Conservation (phyloP, 2,888 invertebrate genomes). For the Agonopterix heracliana region DNA sequence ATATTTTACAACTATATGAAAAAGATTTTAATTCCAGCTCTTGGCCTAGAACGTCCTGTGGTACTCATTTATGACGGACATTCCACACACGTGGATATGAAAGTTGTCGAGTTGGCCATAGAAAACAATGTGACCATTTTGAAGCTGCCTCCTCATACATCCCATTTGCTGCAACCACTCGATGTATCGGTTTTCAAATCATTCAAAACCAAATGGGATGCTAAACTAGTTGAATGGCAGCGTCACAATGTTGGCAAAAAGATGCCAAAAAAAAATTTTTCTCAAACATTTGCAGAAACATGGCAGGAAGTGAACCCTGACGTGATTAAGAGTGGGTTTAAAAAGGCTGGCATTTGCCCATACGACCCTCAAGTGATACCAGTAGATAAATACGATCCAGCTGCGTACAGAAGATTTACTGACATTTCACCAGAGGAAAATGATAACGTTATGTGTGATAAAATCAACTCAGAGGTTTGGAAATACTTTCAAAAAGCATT, state of each 20-base stretch:
- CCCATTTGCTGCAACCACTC: constrained; percentile 26
- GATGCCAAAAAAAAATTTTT: constrained; percentile 11
- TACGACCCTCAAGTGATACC: constrained; percentile 6
- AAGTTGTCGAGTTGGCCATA: constrained; percentile 4
- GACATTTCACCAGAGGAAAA: too few species aligned
- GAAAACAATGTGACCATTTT: constrained; percentile 5
- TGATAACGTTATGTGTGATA: too few species aligned
- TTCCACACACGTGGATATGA: constrained; percentile 5
- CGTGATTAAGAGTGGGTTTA: constrained; percentile 17
- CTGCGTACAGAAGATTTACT: constrained; percentile 5
- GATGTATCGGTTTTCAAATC: constrained; percentile 27
- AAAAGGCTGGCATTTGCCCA: constrained; percentile 18
- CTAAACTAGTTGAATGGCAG: constrained; percentile 20
- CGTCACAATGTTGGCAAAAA: constrained; percentile 18
- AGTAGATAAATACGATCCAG: constrained; percentile 6
- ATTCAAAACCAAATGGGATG: constrained; percentile 20
- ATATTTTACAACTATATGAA: constrained; percentile 3
- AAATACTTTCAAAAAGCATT: too few species aligned
- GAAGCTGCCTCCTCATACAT: constrained; percentile 31
- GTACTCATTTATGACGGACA: constrained; percentile 10
- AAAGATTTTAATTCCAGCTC: constrained; percentile 2
- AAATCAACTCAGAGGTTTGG: too few species aligned
- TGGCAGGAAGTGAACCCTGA: constrained; percentile 1
- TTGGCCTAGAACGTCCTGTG: constrained; percentile 1
- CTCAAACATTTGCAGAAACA: constrained; percentile 1